Evolutionary conservation across 2,797 vertebrate genomes (phyloP).

Genomic region (Falco peregrinus): DNA sequence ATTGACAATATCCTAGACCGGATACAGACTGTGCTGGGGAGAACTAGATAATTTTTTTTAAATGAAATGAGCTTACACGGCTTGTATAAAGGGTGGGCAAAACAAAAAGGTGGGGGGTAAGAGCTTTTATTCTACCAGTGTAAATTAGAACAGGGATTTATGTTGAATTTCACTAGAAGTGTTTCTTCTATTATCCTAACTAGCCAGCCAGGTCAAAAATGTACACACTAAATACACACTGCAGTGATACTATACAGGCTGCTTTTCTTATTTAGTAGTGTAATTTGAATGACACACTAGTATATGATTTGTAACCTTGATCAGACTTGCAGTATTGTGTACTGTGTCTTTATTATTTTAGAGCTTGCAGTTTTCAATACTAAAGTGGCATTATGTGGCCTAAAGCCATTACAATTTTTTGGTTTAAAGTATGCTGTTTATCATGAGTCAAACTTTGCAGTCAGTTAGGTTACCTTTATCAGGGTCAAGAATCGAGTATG

Average conservation of each 20-base stretch:
- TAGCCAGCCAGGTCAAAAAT: not conserved
- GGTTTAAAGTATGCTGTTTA: not conserved
- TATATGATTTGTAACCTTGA: not conserved
- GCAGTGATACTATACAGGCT: not conserved
- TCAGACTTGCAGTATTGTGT: not conserved
- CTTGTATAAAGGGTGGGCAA: not conserved
- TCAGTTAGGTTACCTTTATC: not conserved
- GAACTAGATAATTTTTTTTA: not conserved
- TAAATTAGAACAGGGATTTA: not conserved
- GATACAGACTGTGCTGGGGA: not conserved
- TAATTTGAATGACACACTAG: not conserved
- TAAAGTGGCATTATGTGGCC: not conserved
- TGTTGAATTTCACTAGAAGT: not conserved
- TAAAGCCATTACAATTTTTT: not conserved
- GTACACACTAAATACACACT: not conserved
- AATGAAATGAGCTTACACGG: not conserved
- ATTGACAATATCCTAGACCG: not conserved
- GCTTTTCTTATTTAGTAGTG: not conserved
- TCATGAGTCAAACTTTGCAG: not conserved
- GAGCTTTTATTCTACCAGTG: not conserved
- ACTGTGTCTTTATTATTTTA: not conserved
- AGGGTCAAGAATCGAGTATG: not conserved
- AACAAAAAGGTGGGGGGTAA: accelerated
- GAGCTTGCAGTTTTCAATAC: not conserved
- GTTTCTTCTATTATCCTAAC: not conserved